A percentile compares a stretch with the other conserved stretches of the same genome.
Conservation (phyloP, 2,113 vertebrate genomes). For the Mastomys natalensis region DNA sequence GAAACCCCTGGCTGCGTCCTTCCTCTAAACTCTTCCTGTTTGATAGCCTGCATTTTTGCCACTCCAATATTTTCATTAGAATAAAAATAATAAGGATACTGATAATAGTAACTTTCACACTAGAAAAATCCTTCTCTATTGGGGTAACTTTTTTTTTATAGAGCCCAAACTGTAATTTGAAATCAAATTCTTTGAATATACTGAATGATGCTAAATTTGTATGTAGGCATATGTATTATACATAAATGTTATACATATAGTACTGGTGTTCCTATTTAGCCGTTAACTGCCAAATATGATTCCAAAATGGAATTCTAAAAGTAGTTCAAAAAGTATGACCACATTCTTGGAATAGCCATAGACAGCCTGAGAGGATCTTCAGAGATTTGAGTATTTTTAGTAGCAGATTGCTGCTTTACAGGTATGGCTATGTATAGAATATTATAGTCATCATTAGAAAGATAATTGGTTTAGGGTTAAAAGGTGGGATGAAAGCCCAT, state of each 20-base stretch:
- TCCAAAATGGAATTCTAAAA: conserved; percentile 49
- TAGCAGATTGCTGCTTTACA: neutral
- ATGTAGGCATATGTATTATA: neutral
- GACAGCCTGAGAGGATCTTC: neutral
- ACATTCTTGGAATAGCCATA: conserved; percentile 35
- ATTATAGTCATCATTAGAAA: neutral
- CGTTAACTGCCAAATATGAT: conserved; percentile 4
- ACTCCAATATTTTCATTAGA: neutral
- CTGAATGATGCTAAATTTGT: neutral
- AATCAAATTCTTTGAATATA: conserved; percentile 46
- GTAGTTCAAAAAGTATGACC: neutral
- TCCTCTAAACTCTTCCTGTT: conserved; percentile 17
- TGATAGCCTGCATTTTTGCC: neutral
- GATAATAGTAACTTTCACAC: neutral
- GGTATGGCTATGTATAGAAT: conserved; percentile 25
- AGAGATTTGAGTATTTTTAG: neutral
- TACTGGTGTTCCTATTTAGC: neutral
- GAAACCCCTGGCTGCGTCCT: neutral
- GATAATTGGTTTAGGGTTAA: neutral
- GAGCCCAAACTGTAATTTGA: conserved; percentile 56
- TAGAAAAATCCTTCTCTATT: conserved; percentile 29
- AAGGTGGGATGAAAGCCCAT: neutral
- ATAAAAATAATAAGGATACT: neutral
- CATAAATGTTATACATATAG: neutral
- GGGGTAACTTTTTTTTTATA: conserved; percentile 23